These are phyloP conservation scores for Orientallactaga sibirica DNA, from an alignment of 2,797 vertebrate genomes.

Conservation along the genomic window DNA sequence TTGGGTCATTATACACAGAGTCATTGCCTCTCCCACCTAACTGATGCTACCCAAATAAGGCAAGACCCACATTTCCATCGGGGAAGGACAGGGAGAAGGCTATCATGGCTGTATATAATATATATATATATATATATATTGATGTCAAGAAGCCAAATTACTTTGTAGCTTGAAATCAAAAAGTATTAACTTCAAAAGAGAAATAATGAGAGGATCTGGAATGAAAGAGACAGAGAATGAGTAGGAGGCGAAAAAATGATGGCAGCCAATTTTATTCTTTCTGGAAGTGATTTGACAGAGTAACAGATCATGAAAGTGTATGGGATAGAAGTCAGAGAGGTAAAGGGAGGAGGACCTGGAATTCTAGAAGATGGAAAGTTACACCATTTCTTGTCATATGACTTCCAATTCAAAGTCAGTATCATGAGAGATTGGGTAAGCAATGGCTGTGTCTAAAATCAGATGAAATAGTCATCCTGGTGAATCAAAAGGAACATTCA, in stretches of 20 bases:
- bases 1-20: no score
- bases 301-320: neutral
- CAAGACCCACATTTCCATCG: no score
- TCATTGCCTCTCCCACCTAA: no score
- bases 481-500: neutral
- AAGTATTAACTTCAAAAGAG: constrained; percentile 19
- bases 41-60: no score
- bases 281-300: neutral
- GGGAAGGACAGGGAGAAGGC: no score
- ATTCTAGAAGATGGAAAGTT: neutral
- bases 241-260: neutral
- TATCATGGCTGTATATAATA: no score
- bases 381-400: neutral
- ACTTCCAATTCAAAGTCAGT: constrained; percentile 22
- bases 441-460: neutral
- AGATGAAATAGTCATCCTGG: neutral
- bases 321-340: neutral
- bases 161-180: constrained; percentile 22
- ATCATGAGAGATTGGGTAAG: neutral
- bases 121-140: neutral
- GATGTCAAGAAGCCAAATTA: neutral
- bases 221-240: neutral
- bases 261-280: neutral
- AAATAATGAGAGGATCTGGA: neutral
- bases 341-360: neutral